Evolutionary conservation across 1,140 invertebrate genomes (phyloP).

Genomic region (Drosophila mojavensis): DNA sequence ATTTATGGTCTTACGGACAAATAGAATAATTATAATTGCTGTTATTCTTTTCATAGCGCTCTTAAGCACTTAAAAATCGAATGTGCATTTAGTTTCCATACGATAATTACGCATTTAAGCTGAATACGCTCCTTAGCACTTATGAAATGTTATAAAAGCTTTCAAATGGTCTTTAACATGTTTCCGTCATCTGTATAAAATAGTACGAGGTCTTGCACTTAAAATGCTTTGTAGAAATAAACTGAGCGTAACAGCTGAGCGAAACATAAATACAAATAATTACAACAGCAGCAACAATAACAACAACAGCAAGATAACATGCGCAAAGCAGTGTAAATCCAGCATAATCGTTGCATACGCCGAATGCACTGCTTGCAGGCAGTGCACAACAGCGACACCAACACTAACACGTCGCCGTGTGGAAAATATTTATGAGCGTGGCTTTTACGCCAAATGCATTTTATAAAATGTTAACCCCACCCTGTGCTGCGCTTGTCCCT

Average conservation of each 20-base stretch:
- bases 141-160: background rate
- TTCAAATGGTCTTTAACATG: background rate
- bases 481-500: background rate
- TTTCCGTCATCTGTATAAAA: background rate
- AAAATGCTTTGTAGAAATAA: slow-evolving; percentile 31
- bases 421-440: slow-evolving; percentile 78
- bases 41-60: too few relatives aligned
- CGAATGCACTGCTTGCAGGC: slow-evolving; percentile 47
- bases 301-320: slow-evolving; percentile 22
- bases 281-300: slow-evolving; percentile 33
- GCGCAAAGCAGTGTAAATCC: slow-evolving; percentile 72
- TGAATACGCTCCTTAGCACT: background rate
- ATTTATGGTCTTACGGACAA: too few relatives aligned
- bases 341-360: slow-evolving; percentile 68
- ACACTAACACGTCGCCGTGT: slow-evolving; percentile 55
- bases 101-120: too few relatives aligned
- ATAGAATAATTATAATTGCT: too few relatives aligned
- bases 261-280: slow-evolving; percentile 23
- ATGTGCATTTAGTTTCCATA: too few relatives aligned
- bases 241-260: slow-evolving; percentile 14
- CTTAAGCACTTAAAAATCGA: too few relatives aligned
- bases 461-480: slow-evolving; percentile 49
- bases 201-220: slow-evolving; percentile 6
- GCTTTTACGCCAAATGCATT: slow-evolving; percentile 77
- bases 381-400: slow-evolving; percentile 20